Base-by-base conservation (phyloP, 1,140 invertebrate species). In the Drosophila varians region DNA sequence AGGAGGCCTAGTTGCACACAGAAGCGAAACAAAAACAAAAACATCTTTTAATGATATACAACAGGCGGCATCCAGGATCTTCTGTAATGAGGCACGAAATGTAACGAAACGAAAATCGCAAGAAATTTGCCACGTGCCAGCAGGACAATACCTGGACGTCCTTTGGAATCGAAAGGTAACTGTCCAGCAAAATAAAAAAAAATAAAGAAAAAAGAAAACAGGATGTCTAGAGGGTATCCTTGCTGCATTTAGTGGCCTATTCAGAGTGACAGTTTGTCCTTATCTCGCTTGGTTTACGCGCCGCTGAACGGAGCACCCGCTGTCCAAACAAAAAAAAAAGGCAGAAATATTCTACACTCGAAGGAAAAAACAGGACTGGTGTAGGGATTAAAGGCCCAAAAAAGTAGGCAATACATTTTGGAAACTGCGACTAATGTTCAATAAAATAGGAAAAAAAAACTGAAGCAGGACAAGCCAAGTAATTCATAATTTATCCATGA, bases 21-120 rank as follows among this genome's bases (percentile, higher is more conserved):
- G 26, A 25, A n/a, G 38, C 19, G 55, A 61, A 11, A 74, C 34
- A 66, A 76, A n/a, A n/a, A n/a, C n/a, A n/a, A 72, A 60, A 72
- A 53, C 55, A 73, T 62, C 45, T 77, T 83, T 83, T 82, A 83
- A 82, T 82, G 77, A 83, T 83, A 83, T 61, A 82, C 73, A 48
- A 25, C 6, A 28, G 51, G 19, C 19, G 42, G 9, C 58, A 48
- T 43, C 9, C 9, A 2, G 12, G 48, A 46, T 40, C 28, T 9
- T 31, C 60, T 45, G 46, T 82, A 82, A 82, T 82, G 78, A 82
- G 78, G 57, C 62, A 68, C 73, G 62, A 53, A 77, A 82, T 64
- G 45, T 58, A 51, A 52, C 21, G 40, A 25, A 70, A 54, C 56
- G 28, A 74, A 31, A 31, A 74, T 64, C 48, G 51, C 28, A 57